Conservation (phyloP, 2,113 vertebrate genomes). For the Helogale parvula region DNA sequence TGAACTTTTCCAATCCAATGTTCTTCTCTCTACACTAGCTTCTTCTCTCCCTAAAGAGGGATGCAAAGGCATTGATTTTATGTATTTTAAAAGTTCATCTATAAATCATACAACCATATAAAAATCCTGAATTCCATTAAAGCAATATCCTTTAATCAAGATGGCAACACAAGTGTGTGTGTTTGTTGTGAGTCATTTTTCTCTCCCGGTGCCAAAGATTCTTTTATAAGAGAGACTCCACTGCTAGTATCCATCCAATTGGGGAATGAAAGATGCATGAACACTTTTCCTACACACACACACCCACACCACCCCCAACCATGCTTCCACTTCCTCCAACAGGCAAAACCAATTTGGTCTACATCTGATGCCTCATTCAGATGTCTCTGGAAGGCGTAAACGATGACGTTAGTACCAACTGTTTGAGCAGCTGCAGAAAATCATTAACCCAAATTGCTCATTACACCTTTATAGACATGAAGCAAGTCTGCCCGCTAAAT, state of each 20-base stretch:
- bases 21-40: background rate
- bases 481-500: slow-evolving; percentile 65
- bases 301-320: background rate
- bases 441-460: slow-evolving; percentile 80
- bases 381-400: slow-evolving; percentile 70
- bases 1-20: background rate
- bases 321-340: background rate
- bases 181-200: background rate
- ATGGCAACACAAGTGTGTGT: background rate
- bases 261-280: background rate
- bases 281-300: background rate
- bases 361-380: slow-evolving; percentile 64
- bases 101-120: background rate
- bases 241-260: background rate
- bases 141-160: background rate
- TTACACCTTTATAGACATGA: slow-evolving; percentile 78
- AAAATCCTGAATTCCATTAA: background rate
- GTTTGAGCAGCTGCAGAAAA: slow-evolving; percentile 79
- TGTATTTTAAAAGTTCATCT: background rate
- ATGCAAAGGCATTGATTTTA: background rate
- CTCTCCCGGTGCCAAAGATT: background rate
- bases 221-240: background rate
- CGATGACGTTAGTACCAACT: slow-evolving; percentile 65
- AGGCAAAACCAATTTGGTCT: slow-evolving; percentile 55
- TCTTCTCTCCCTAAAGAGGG: background rate